phyloP scores from a whole-genome alignment of 1,140 invertebrate genomes.

The Saccostrea echinata region DNA sequence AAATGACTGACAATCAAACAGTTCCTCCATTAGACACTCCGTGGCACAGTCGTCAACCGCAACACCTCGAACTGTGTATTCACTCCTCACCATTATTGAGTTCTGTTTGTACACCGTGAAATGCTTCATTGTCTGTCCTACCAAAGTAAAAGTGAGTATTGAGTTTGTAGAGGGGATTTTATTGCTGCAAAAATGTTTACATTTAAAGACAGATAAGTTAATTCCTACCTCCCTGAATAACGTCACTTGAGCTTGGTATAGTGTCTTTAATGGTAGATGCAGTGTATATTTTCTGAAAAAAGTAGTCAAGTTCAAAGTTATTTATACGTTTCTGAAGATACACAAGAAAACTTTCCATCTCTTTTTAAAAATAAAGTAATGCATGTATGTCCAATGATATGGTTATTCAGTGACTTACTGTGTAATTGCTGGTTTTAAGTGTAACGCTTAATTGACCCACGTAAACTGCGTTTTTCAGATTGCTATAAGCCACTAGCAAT shows the following conservation, averaged over 20 bases:
- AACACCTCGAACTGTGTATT: slow-evolving; percentile 25
- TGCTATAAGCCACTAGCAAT: slow-evolving; percentile 51
- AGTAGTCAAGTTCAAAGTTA: not conserved
- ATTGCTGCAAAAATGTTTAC: not conserved
- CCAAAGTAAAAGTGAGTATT: not conserved
- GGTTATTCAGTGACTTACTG: not conserved
- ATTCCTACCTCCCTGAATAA: slow-evolving; percentile 41
- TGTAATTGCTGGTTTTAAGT: slow-evolving; percentile 39
- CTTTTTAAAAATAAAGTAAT: not conserved
- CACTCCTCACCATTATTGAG: not conserved
- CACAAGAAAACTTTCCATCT: no score
- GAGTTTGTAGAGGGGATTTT: not conserved
- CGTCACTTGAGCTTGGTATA: not conserved
- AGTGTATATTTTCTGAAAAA: slow-evolving; percentile 35
- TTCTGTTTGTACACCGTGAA: not conserved
- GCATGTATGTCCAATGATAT: not conserved
- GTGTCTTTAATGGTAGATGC: slow-evolving; percentile 49
- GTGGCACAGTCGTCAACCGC: slow-evolving; percentile 69
- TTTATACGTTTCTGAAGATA: no score
- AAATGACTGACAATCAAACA: slow-evolving; percentile 67
- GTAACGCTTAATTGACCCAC: slow-evolving; percentile 50
- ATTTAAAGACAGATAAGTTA: not conserved
- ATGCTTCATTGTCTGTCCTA: slow-evolving; percentile 6
- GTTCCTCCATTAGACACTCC: slow-evolving; percentile 57
- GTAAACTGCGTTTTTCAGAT: slow-evolving; percentile 63